Conservation (phyloP, 2,797 vertebrate species). For the Margarornis squamiger region DNA sequence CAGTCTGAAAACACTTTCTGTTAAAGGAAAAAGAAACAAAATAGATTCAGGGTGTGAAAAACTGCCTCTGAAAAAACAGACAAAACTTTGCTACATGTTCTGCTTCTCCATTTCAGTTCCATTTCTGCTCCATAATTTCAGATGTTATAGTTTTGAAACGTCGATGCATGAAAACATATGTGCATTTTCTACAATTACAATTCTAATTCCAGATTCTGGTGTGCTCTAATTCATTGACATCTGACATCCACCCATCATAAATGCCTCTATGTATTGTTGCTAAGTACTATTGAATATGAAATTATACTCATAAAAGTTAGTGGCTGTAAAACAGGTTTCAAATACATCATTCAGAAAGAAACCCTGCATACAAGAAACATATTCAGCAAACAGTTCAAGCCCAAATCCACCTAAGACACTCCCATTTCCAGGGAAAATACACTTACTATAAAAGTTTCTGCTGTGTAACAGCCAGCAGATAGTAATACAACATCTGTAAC, state of each 20-base stretch:
- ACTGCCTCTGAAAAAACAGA: background rate
- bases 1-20: slow-evolving; percentile 98
- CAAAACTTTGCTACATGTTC: background rate
- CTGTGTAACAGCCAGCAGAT: background rate
- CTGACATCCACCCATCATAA: background rate
- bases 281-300: background rate
- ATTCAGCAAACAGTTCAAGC: slow-evolving; percentile 14
- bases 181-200: background rate
- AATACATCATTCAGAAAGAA: slow-evolving; percentile 19
- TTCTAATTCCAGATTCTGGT: background rate
- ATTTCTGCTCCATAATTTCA: background rate
- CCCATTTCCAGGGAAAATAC: background rate
- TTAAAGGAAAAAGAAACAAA: slow-evolving; percentile 60
- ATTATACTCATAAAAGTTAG: background rate
- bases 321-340: slow-evolving; percentile 14
- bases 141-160: background rate
- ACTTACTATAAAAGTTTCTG: background rate
- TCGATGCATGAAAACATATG: background rate
- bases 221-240: background rate
- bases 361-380: background rate
- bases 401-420: background rate
- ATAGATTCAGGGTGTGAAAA: background rate
- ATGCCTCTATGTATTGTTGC: background rate
- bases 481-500: background rate
- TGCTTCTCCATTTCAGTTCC: background rate